A percentile compares a stretch with the other conserved stretches of the same genome.
phyloP scores from a whole-genome alignment of 1,140 invertebrate species.

The Gonioctena quinquepunctata region DNA sequence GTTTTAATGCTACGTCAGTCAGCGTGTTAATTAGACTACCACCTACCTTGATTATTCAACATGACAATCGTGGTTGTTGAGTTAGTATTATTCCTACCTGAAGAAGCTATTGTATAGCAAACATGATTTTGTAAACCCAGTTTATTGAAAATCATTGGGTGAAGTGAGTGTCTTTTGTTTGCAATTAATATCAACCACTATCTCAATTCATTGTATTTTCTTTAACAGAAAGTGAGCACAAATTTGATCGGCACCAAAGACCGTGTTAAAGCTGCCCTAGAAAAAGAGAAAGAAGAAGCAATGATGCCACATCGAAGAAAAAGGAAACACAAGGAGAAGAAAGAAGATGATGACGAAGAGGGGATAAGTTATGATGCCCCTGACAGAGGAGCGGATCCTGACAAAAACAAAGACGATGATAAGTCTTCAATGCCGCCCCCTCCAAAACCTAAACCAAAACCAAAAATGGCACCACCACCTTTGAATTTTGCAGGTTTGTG shows the following conservation, averaged over 20 bases:
- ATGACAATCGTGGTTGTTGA: no score
- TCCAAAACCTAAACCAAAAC: conserved; percentile 55
- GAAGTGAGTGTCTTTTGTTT: no score
- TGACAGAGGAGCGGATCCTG: conserved; percentile 8
- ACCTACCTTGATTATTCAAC: no score
- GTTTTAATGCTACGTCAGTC: no score
- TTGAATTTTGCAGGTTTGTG: conserved; percentile 64
- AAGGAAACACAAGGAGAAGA: conserved; percentile 58
- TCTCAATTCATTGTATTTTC: no score
- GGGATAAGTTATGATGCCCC: conserved; percentile 36
- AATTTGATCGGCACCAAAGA: conserved; percentile 69
- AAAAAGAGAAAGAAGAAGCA: conserved; percentile 74
- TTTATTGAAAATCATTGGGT: no score
- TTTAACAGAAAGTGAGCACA: conserved; percentile 46
- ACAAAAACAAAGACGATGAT: neutral
- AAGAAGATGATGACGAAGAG: conserved; percentile 42
- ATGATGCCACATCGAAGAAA: conserved; percentile 68
- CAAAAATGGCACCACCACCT: conserved; percentile 68
- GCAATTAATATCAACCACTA: no score
- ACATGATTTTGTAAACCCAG: no score
- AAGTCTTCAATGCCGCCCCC: conserved; percentile 44
- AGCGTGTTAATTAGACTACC: no score
- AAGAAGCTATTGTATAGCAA: no score
- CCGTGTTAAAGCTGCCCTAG: conserved; percentile 75
- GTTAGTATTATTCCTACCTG: no score